phyloP scores from a whole-genome alignment of 1,140 invertebrate species.

The Platyura marginata region DNA sequence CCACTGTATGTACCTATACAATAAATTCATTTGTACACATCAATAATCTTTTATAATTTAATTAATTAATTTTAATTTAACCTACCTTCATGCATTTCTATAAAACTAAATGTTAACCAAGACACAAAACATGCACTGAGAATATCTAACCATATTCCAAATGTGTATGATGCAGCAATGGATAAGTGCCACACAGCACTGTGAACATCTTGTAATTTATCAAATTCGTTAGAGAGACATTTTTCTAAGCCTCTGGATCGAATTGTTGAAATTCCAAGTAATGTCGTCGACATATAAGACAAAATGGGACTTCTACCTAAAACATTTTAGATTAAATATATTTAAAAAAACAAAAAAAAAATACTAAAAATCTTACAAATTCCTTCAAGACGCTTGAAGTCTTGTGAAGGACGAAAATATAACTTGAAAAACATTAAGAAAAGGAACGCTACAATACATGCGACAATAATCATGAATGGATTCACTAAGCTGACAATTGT shows the following conservation, averaged over 20 bases:
- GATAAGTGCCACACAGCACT: slow-evolving; percentile 46
- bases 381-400: no score
- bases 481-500: no score
- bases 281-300: slow-evolving; percentile 50
- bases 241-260: slow-evolving; percentile 43
- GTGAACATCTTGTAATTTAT: slow-evolving; percentile 48
- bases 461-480: no score
- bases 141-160: slow-evolving; percentile 38
- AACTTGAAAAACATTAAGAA: no score
- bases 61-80: background rate
- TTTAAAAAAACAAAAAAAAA: no score
- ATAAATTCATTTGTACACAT: background rate
- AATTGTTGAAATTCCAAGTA: slow-evolving; percentile 65
- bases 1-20: slow-evolving; percentile 31
- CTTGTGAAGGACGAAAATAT: no score
- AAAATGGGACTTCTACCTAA: slow-evolving; percentile 46
- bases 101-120: slow-evolving; percentile 15
- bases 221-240: slow-evolving; percentile 41
- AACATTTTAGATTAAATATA: no score
- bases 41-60: background rate
- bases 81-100: slow-evolving; percentile 8
- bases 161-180: slow-evolving; percentile 38
- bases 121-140: slow-evolving; percentile 39
- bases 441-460: no score
- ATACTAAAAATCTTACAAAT: no score